These are phyloP conservation scores for Drosophila bipectinata DNA, from an alignment of 1,140 invertebrate species.

Conservation along the genomic window DNA sequence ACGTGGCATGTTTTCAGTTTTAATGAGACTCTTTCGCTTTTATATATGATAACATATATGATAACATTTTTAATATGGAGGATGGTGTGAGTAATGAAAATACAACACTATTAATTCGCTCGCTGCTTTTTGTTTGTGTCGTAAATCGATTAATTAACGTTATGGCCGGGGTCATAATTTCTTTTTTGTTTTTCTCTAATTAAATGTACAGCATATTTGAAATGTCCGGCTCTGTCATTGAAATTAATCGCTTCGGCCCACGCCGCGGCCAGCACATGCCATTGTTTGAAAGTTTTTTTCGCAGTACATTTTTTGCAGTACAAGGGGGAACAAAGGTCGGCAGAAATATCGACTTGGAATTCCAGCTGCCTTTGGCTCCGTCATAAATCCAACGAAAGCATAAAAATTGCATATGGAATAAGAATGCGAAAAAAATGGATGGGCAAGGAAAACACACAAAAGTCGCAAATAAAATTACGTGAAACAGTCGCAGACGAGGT, in stretches of 20 bases:
- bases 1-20: no score
- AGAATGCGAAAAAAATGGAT: constrained; percentile 29
- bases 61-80: no score
- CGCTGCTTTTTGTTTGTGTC: constrained; percentile 26
- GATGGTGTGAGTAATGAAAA: constrained; percentile 25
- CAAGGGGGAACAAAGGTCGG: constrained; percentile 14
- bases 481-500: constrained; percentile 49
- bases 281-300: constrained; percentile 2
- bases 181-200: constrained; percentile 38
- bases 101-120: constrained; percentile 21
- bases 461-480: constrained; percentile 57
- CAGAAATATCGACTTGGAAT: constrained; percentile 45
- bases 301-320: not conserved
- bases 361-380: constrained; percentile 11
- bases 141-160: constrained; percentile 64
- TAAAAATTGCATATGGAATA: constrained; percentile 48
- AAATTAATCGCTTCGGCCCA: constrained; percentile 46
- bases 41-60: no score
- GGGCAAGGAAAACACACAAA: constrained; percentile 18
- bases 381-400: constrained; percentile 52
- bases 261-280: not conserved
- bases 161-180: constrained; percentile 22
- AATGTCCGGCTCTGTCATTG: constrained; percentile 43
- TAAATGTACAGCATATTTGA: constrained; percentile 65
- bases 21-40: no score